A percentile compares a stretch with the other conserved stretches of the same genome.
Evolutionary conservation across 2,888 invertebrate genomes (phyloP).

Genomic region (Branchipolynoe longqiensis): DNA sequence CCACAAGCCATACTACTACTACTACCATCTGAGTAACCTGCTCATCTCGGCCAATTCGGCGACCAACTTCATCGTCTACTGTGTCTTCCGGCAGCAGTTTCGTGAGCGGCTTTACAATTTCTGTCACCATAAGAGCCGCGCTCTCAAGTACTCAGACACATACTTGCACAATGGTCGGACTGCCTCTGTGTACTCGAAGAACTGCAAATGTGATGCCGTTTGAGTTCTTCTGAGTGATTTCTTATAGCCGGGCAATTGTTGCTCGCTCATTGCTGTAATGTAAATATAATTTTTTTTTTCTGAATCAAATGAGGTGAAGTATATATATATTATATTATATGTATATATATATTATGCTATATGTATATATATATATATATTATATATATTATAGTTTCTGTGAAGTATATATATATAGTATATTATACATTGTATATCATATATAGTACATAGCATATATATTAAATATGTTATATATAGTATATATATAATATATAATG

Average conservation of each 20-base stretch:
- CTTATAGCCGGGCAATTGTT: background rate
- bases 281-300: background rate
- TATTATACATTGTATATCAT: too few species aligned
- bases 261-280: background rate
- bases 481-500: too few species aligned
- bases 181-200: constrained; percentile 49
- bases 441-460: too few species aligned
- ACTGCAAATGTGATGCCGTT: constrained; percentile 36
- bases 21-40: constrained; percentile 69
- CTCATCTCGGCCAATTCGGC: constrained; percentile 68
- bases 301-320: background rate
- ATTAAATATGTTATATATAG: too few species aligned
- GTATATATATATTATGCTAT: background rate
- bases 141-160: constrained; percentile 35
- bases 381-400: too few species aligned
- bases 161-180: constrained; percentile 41
- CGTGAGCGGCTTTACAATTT: constrained; percentile 65
- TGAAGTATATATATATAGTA: too few species aligned
- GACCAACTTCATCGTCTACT: constrained; percentile 70
- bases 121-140: constrained; percentile 57
- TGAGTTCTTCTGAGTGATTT: background rate
- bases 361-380: background rate
- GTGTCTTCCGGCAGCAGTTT: constrained; percentile 69
- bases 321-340: background rate
- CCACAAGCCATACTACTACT: constrained; percentile 68